A percentile compares a stretch with the other conserved stretches of the same genome.
These are phyloP conservation scores for honey bee (Apis mellifera) DNA, from an alignment of 1,140 invertebrate species.

Conservation along the genomic window Amel_HAv3.1 CM009943.2:5252501-5253000, in stretches of 20 bases:
- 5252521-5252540: no score
- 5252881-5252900: slow-evolving; percentile 45
- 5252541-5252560: no score
- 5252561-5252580: no score
- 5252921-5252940: slow-evolving; percentile 63
- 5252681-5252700: background rate
- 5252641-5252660: background rate
- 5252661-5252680: no score
- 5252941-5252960: slow-evolving; percentile 59
- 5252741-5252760: background rate
- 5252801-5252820: background rate
- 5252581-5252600: no score
- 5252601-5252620: background rate
- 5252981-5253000: slow-evolving; percentile 66
- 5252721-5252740: slow-evolving; percentile 7
- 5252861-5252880: slow-evolving; percentile 50
- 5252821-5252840: slow-evolving; percentile 19
- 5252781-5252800: slow-evolving; percentile 15
- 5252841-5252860: slow-evolving; percentile 37
- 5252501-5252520: no score
- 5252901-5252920: slow-evolving; percentile 38
- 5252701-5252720: background rate
- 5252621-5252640: background rate
- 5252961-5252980: slow-evolving; percentile 61
- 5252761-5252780: background rate